Evolutionary conservation across 2,888 invertebrate genomes (phyloP), one percentile per base, ranked within the genome.

Genomic region (Catocala nupta): DNA sequence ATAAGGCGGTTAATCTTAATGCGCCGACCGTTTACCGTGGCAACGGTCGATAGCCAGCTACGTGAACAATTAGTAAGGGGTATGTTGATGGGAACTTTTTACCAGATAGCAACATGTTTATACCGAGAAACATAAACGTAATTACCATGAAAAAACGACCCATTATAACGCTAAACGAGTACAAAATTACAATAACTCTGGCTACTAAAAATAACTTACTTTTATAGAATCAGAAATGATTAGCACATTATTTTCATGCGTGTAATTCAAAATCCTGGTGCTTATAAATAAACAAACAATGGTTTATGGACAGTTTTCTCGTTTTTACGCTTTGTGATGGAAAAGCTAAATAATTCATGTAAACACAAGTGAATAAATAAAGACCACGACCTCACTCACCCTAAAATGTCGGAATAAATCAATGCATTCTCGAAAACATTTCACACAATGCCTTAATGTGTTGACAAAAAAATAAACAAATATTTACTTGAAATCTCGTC

Each of bases 1-100:
- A 86, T 88, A 87, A 86, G 72, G 72, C 55, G 12, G 73, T 78
- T 84, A 84, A 90, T 88, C 85, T 84, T 87, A 89, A 90, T 82
- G 85, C 82, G 82, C 71, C 59, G 75, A 80, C 67, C 83, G 82
- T 80, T 87, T 84, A 85, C 72, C 72, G 75, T 73, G 76, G 60
- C 71, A 63, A 63, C 63, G 64, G 49, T 63, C 62, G 69, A 74
- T 66, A 68, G 59, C 54, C 56, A 55, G 56, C 62, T 51, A 56
- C 61, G 63, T 11, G 59, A 42, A 61, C 74, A 55, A 75, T 73
- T 77, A 71, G 61, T 65, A 52, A n/a, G 44, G 34, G 62, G 50
- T 59, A 61, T 39, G 56, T 45, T 67, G 70, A 73, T 56, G 63
- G 68, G 65, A 68, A 68, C 48, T 70, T 69, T 52, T 71, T 56